Conservation (phyloP, 2,888 invertebrate genomes). For the Agapostemon virescens region DNA sequence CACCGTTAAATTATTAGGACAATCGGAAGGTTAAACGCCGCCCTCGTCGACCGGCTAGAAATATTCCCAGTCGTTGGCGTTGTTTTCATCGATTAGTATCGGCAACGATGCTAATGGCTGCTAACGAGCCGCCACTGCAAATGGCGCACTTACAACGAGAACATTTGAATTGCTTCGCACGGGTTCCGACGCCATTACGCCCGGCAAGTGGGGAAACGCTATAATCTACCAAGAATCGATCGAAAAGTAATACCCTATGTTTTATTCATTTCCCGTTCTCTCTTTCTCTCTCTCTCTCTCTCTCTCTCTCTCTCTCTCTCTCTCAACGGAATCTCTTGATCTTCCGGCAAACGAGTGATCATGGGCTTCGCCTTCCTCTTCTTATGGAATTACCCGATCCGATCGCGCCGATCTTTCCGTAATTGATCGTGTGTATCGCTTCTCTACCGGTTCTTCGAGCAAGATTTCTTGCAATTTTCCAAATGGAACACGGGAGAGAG, state of each 20-base stretch:
- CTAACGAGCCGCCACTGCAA: constrained; percentile 40
- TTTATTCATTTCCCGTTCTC: constrained; percentile 46
- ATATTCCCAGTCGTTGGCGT: constrained; percentile 26
- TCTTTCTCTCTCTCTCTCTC: too few relatives aligned
- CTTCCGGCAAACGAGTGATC: constrained; percentile 35
- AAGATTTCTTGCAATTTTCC: background rate
- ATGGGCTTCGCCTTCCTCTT: constrained; percentile 29
- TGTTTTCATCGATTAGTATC: constrained; percentile 51
- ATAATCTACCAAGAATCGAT: constrained; percentile 48
- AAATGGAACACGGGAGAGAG: background rate
- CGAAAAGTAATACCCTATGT: constrained; percentile 49
- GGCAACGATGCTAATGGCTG: constrained; percentile 40
- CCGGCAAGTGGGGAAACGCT: constrained; percentile 37
- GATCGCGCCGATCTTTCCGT: background rate
- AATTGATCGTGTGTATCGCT: constrained; percentile 8
- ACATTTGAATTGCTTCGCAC: constrained; percentile 40
- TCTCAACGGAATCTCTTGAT: constrained; percentile 38
- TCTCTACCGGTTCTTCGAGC: background rate
- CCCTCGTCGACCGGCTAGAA: constrained; percentile 10
- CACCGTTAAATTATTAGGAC: constrained; percentile 59
- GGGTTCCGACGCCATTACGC: constrained; percentile 37
- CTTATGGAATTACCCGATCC: background rate
- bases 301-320: too few relatives aligned
- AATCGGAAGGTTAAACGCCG: constrained; percentile 62
- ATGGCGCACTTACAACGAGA: constrained; percentile 41